These are phyloP conservation scores for Eubasilissa regina DNA, from an alignment of 1,140 invertebrate species.

Conservation along the genomic window DNA sequence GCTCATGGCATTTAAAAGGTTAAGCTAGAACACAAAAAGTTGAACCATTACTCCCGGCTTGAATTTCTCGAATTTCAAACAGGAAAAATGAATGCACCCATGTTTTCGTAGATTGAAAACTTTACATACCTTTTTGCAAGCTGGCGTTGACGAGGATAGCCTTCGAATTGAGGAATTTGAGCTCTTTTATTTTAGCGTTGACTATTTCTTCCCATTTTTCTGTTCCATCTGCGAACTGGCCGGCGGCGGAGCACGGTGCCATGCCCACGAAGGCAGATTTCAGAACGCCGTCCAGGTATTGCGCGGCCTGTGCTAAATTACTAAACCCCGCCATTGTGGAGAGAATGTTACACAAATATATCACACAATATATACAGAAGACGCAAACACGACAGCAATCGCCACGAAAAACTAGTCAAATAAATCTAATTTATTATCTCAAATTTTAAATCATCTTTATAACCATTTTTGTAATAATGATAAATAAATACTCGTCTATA, in stretches of 20 bases:
- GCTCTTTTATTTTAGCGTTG: conserved; percentile 9
- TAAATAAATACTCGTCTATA: not conserved
- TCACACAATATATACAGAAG: not conserved
- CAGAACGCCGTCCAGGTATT: conserved; percentile 31
- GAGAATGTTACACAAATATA: not conserved
- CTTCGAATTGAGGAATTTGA: conserved; percentile 52
- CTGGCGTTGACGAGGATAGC: conserved; percentile 50
- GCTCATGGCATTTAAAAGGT: no score
- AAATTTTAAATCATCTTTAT: not conserved
- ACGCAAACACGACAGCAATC: not conserved
- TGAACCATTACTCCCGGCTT: no score
- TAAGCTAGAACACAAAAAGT: no score
- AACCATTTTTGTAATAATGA: not conserved
- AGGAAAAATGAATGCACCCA: not conserved
- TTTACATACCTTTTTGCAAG: conserved; percentile 45
- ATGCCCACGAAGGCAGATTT: conserved; percentile 23
- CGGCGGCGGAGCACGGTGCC: conserved; percentile 15
- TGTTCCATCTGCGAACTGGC: conserved; percentile 18
- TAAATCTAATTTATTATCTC: not conserved
- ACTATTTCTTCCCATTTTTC: conserved; percentile 25
- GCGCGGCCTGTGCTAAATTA: conserved; percentile 16
- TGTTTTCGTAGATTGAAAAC: not conserved
- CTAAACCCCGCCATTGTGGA: conserved; percentile 39
- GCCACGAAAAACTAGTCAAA: not conserved
- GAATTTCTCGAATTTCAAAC: no score